phyloP scores from a whole-genome alignment of 2,888 invertebrate genomes.

The Melipona beecheii region DNA sequence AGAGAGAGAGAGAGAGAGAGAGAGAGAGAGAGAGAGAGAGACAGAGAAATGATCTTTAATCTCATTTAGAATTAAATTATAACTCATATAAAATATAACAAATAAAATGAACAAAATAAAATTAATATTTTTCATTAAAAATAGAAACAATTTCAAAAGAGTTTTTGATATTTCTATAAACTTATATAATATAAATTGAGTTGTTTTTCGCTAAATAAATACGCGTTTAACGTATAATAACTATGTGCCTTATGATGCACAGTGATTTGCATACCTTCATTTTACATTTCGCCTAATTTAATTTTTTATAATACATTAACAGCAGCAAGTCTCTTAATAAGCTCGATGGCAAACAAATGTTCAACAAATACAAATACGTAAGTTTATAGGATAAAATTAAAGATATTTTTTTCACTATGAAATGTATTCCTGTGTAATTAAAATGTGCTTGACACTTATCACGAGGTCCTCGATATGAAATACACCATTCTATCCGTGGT shows the following conservation, averaged over 20 bases:
- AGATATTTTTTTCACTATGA: background rate
- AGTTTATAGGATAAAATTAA: background rate
- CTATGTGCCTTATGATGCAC: background rate
- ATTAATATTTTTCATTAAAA: background rate
- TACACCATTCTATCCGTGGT: slow-evolving; percentile 35
- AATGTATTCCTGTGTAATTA: slow-evolving; percentile 24
- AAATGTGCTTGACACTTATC: slow-evolving; percentile 54
- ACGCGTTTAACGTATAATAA: background rate
- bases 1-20: no score
- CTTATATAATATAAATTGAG: background rate
- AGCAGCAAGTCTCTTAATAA: slow-evolving; percentile 3
- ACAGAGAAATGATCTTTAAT: background rate
- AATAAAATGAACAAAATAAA: background rate
- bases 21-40: no score
- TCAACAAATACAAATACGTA: slow-evolving; percentile 8
- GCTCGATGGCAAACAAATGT: slow-evolving; percentile 5
- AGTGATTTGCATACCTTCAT: slow-evolving; percentile 4
- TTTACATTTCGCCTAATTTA: slow-evolving; percentile 23
- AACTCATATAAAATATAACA: background rate
- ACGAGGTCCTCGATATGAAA: slow-evolving; percentile 48
- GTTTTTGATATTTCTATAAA: background rate
- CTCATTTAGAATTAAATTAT: background rate
- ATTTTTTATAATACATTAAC: slow-evolving; percentile 32
- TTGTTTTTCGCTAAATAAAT: background rate
- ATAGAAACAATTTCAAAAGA: background rate